Evolutionary conservation across 2,888 invertebrate species (phyloP).

Genomic region (Hyposoter didymator): DNA sequence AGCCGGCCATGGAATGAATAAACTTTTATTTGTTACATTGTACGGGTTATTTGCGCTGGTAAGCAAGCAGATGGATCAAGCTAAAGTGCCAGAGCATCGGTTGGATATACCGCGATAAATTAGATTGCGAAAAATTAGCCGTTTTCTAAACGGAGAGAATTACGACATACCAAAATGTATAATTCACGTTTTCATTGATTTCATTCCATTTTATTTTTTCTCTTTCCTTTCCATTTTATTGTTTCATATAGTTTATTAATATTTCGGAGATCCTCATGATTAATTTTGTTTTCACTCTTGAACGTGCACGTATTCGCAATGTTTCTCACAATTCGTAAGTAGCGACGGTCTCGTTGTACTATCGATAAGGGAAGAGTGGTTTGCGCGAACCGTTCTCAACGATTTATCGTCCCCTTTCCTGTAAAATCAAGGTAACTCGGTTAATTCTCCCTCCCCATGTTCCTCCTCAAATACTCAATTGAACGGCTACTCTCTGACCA

Average conservation of each 20-base stretch:
- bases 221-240: constrained; percentile 12
- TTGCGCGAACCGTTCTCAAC: constrained; percentile 50
- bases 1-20: constrained; percentile 1
- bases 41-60: background rate
- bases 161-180: constrained; percentile 3
- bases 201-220: constrained; percentile 10
- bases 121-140: background rate
- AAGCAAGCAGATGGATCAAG: background rate
- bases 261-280: background rate
- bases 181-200: constrained; percentile 25
- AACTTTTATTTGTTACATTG: constrained; percentile 23
- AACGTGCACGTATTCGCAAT: constrained; percentile 33
- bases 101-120: background rate
- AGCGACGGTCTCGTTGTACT: constrained; percentile 51
- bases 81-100: constrained; percentile 6
- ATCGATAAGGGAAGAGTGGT: constrained; percentile 56
- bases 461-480: constrained; percentile 45
- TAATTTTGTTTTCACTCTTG: constrained; percentile 36
- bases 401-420: constrained; percentile 67
- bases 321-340: constrained; percentile 38
- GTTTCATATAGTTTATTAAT: background rate
- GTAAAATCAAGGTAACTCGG: constrained; percentile 71
- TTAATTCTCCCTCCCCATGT: constrained; percentile 59
- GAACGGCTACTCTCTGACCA: constrained; percentile 58
- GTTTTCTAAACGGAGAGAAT: background rate